Conservation (phyloP, 2,797 vertebrate genomes). For the Spizella passerina region DNA sequence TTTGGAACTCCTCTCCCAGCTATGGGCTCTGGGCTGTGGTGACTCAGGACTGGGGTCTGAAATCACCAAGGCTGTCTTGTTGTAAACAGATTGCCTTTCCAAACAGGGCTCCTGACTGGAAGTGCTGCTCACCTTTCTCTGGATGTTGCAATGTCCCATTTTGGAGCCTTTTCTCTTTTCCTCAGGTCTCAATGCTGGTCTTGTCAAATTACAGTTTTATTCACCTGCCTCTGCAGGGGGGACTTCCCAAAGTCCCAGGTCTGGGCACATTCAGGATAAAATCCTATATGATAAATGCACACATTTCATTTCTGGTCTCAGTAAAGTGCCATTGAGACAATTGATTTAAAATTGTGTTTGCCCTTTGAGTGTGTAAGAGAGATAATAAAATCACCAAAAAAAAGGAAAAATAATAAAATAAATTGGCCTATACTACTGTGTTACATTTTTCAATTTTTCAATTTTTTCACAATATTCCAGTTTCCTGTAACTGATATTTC, state of each 20-base stretch:
- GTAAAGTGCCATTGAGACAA: not conserved
- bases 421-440: not conserved
- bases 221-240: not conserved
- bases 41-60: not conserved
- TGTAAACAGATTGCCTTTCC: not conserved
- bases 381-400: not conserved
- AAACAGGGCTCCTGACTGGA: not conserved
- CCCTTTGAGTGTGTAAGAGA: not conserved
- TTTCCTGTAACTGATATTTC: not conserved
- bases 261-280: not conserved
- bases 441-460: not conserved
- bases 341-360: not conserved
- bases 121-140: not conserved
- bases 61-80: not conserved
- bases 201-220: not conserved
- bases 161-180: not conserved
- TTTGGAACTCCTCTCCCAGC: not conserved
- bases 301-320: not conserved
- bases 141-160: rapidly evolving
- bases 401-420: not conserved
- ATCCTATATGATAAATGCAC: not conserved
- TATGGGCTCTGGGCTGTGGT: rapidly evolving
- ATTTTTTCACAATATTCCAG: not conserved
- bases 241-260: not conserved
- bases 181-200: not conserved